These are phyloP conservation scores for Pachypanchax playfairii DNA, from an alignment of 2,113 vertebrate species.

Conservation along the genomic window DNA sequence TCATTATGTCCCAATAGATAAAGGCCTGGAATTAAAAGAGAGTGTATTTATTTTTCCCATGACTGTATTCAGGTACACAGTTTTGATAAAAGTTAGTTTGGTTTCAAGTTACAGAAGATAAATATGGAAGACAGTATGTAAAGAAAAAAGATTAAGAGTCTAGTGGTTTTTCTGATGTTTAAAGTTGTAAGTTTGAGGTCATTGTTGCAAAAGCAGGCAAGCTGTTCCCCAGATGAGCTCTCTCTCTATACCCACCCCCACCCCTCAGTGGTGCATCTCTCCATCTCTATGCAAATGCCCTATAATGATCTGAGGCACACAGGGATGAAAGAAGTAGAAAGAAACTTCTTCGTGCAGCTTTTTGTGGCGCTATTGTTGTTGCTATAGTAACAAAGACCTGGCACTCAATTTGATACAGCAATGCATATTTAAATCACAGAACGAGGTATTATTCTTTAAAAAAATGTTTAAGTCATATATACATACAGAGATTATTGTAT, in stretches of 20 bases:
- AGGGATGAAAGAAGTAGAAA: constrained; percentile 67
- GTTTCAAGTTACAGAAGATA: too few relatives aligned
- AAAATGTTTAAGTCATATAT: too few relatives aligned
- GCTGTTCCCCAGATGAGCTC: constrained; percentile 56
- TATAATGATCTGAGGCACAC: constrained; percentile 73
- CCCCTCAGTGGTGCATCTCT: constrained; percentile 54
- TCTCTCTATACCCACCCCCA: constrained; percentile 4
- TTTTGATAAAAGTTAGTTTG: too few relatives aligned
- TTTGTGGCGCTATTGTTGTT: constrained; percentile 76
- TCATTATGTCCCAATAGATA: too few relatives aligned
- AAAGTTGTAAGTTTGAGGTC: constrained; percentile 54
- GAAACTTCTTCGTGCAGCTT: constrained; percentile 60
- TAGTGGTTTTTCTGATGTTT: constrained; percentile 48
- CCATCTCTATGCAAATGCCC: constrained; percentile 71
- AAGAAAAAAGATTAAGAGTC: constrained; percentile 20
- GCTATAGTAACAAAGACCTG: constrained; percentile 72
- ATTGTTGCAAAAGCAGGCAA: constrained; percentile 51
- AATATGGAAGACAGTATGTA: too few relatives aligned
- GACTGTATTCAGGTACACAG: too few relatives aligned
- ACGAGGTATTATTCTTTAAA: constrained; percentile 34
- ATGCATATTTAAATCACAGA: constrained; percentile 65
- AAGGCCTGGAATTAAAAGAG: too few relatives aligned
- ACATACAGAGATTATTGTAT: background rate
- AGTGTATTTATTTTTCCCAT: too few relatives aligned
- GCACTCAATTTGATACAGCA: constrained; percentile 55